Conservation (phyloP, 2,113 vertebrate genomes). For the Andinoacara biseriatus region DNA sequence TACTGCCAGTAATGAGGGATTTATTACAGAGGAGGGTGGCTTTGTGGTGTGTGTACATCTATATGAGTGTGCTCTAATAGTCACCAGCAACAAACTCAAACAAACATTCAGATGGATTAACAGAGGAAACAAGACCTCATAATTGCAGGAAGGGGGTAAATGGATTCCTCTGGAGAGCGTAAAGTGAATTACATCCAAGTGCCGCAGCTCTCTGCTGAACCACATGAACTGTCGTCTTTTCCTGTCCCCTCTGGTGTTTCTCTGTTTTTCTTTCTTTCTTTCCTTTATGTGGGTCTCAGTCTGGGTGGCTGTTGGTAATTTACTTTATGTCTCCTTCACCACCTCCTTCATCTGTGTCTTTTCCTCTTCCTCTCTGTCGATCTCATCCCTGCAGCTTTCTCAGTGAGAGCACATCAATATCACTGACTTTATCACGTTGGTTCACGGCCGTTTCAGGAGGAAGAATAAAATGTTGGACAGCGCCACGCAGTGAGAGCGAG, state of each 20-base stretch:
- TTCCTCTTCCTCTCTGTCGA: not conserved
- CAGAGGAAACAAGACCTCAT: slow-evolving; percentile 56
- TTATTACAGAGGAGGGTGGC: slow-evolving; percentile 52
- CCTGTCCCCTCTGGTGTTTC: not conserved
- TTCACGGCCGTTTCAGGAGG: slow-evolving; percentile 10
- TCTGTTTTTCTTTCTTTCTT: not conserved
- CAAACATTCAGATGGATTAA: slow-evolving; percentile 59
- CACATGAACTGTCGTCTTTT: slow-evolving; percentile 13
- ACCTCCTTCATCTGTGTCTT: not conserved
- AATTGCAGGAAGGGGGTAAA: slow-evolving; percentile 69
- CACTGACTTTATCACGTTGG: slow-evolving; percentile 22
- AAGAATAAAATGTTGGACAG: slow-evolving; percentile 7
- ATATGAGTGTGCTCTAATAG: slow-evolving; percentile 29
- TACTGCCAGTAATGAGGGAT: slow-evolving; percentile 62
- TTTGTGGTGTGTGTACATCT: slow-evolving; percentile 23
- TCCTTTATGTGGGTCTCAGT: not conserved
- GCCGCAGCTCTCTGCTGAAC: slow-evolving; percentile 40
- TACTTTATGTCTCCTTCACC: slow-evolving; percentile 4
- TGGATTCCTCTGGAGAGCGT: slow-evolving; percentile 61
- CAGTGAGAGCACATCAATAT: slow-evolving; percentile 31
- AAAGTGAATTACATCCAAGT: slow-evolving; percentile 60
- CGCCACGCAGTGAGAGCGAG: not conserved
- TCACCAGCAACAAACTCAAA: slow-evolving; percentile 64
- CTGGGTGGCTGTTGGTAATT: slow-evolving; percentile 16
- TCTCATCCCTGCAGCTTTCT: slow-evolving; percentile 12